Evolutionary conservation across 2,888 invertebrate species (phyloP).

Genomic region (Latheticus oryzae): DNA sequence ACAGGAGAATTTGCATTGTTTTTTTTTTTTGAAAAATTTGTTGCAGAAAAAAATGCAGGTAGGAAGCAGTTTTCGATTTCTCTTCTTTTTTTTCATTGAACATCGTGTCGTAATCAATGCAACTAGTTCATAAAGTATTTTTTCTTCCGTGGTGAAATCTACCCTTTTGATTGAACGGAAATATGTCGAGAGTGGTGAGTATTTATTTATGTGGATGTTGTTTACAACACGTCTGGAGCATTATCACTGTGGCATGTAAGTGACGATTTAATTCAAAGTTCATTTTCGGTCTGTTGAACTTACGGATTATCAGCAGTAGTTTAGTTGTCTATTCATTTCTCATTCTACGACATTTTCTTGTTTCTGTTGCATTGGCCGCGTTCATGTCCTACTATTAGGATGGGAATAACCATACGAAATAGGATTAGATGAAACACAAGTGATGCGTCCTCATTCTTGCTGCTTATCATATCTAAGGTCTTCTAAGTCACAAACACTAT

Average conservation of each 20-base stretch:
- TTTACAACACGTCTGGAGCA: slow-evolving; percentile 30
- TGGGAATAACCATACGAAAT: slow-evolving; percentile 33
- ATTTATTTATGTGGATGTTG: slow-evolving; percentile 23
- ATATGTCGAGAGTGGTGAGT: no score
- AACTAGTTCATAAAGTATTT: no score
- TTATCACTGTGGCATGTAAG: slow-evolving; percentile 33
- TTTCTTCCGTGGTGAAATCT: no score
- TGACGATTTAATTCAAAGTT: slow-evolving; percentile 30
- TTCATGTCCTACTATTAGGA: slow-evolving; percentile 39
- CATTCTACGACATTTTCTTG: slow-evolving; percentile 28
- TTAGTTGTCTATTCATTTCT: slow-evolving; percentile 23
- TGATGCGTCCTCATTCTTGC: slow-evolving; percentile 35
- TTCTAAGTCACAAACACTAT: slow-evolving; percentile 3
- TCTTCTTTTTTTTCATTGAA: no score
- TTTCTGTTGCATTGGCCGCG: slow-evolving; percentile 25
- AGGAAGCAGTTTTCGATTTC: no score
- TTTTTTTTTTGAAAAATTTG: no score
- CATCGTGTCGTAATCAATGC: no score
- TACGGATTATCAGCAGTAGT: slow-evolving; percentile 34
- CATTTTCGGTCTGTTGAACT: slow-evolving; percentile 41
- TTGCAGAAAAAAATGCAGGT: no score
- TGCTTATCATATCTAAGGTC: slow-evolving; percentile 16
- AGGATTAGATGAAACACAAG: slow-evolving; percentile 38
- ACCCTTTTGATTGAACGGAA: slow-evolving; percentile 26
- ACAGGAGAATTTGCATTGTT: no score